Evolutionary conservation across 2,888 invertebrate genomes (phyloP).

Genomic region (Cancer borealis): DNA sequence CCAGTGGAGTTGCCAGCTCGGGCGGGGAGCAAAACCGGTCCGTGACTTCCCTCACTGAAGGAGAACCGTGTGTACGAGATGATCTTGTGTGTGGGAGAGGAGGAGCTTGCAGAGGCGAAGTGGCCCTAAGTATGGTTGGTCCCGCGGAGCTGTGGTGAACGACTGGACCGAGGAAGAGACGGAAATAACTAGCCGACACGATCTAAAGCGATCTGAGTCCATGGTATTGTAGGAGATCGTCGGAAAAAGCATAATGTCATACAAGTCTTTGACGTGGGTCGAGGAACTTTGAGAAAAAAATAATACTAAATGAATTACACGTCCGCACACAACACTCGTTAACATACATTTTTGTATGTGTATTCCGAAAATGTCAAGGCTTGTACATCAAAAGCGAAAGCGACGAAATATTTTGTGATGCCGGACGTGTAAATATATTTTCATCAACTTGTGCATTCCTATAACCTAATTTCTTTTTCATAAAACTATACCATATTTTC

Average conservation of each 20-base stretch:
- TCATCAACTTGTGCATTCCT: neutral
- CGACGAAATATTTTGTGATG: neutral
- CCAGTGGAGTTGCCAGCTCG: conserved; percentile 64
- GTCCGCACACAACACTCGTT: neutral
- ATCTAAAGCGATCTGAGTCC: neutral
- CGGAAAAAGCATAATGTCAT: neutral
- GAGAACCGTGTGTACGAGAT: neutral
- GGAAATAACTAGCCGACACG: neutral
- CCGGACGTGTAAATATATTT: conserved; percentile 1
- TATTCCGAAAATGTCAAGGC: neutral
- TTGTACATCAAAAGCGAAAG: neutral
- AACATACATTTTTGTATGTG: neutral
- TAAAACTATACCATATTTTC: neutral
- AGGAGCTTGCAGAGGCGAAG: neutral
- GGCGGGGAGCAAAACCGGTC: neutral
- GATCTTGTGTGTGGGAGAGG: conserved; percentile 29
- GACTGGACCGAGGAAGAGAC: neutral
- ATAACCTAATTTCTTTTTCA: neutral
- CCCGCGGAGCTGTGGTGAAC: neutral
- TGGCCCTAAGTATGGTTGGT: neutral
- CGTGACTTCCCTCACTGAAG: neutral
- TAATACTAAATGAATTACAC: neutral
- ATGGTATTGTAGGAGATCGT: neutral
- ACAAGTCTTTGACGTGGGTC: neutral
- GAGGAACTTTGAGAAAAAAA: neutral